Base-by-base conservation (phyloP, 2,113 vertebrate species). In the Phylloscopus whistleri region DNA sequence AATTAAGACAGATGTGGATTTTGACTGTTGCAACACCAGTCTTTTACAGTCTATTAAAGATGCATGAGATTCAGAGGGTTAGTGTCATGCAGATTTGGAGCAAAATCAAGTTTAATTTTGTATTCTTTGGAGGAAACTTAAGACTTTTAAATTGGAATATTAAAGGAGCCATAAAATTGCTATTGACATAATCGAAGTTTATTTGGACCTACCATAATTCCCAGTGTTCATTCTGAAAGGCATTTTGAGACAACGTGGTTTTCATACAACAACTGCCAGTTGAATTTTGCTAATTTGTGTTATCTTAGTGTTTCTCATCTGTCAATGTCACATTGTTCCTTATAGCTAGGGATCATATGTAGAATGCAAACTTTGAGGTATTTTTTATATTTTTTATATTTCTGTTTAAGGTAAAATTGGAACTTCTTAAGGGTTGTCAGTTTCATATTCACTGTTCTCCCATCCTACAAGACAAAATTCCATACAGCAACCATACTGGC, bases 381-480 rank as follows among this genome's bases (percentile, higher is more conserved):
- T 30, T 68, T 44, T 67, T 60, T 15, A 23, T 43, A 60, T 75
- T 93, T 83, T 53, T 28, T 21, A 11, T 76, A 66, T 56, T 84
- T 95, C 76, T 88, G 59, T 87, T 89, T 74, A 79, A 76, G 73
- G 56, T 84, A 69, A 95, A 87, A 81, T 75, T 84, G 31, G 56
- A 93, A 82, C 27, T 91, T 90, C 78, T 60, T 15, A 92, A 87
- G 69, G 75, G 77, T 93, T 90, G 60, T 93, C 73, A 84, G 80
- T 84, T 90, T 88, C 75, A 93, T 76, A 70, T 89, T 86, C 90
- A 82, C 84, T 96, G 64, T 93, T 96, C 74, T 94, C 84, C 94
- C 95, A 89, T 96, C 90, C 93, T 97, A 94, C 95, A 97, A 97
- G 97, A 97, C 95, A 97, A 97, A 97, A 97, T 97, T 97, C 97